Evolutionary conservation across 1,140 invertebrate genomes (phyloP), one percentile per base, ranked within the genome.

Genomic region (Trichoplusia ni): DNA sequence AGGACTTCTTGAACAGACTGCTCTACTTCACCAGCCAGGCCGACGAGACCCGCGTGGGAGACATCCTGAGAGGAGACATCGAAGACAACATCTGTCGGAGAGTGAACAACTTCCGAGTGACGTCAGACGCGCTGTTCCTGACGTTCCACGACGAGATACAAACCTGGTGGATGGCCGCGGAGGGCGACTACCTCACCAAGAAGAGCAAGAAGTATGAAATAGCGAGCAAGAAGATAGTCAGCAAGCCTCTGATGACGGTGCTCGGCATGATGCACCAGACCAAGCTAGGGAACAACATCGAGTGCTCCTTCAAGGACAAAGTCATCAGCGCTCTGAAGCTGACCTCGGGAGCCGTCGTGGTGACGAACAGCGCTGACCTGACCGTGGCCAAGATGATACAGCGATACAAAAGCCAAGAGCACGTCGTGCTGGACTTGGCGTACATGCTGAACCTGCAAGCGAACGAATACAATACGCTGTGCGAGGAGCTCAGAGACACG

Each of bases 1-100:
- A 29, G 25, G 47, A 63, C 9, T 54, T 63, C n/a, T 63, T 54
- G 5, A 63, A 23, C 5, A 63, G 25, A 16, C 25, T 63, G 2
- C 9, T 42, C 7, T 33, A 53, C 18, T 63, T 23, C 25, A 44
- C 47, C 4, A 53, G 31, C 8, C 60, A 63, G 44, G 38, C 33
- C 16, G 49, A 54, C 27, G 35, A 63, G 8, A 11, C 23, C 2
- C 16, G 18, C 2, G 11, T 63, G 2, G 60, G 54, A 5, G 29
- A 31, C 6, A 8, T 19, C 1, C 6, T 40, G 21, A 63, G 18
- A 44, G 33, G 44, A 14, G 38, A 53, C 33, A 31, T 63, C 3
- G 33, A 63, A 33, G 18, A 63, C 42, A 5, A 42, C 11, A 19
- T 11, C 1, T 27, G 18, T 7, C 1, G 5, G 21, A 9, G 16